phyloP scores from a whole-genome alignment of 1,140 invertebrate species.

The Pectinophora gossypiella region DNA sequence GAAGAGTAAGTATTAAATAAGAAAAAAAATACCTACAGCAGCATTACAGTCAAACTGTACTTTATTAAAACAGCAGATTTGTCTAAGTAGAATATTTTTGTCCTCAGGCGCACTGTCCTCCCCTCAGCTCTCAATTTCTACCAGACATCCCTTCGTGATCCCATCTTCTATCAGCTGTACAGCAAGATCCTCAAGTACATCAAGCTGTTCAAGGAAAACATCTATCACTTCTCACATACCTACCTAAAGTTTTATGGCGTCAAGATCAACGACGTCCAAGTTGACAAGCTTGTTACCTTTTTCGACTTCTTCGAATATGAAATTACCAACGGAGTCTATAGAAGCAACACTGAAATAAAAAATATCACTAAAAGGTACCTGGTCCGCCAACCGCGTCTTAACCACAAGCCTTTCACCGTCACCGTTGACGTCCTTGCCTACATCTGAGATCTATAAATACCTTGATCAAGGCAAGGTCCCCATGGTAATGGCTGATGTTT shows the following conservation, averaged over 20 bases:
- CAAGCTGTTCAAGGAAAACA: conserved; percentile 75
- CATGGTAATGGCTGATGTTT: conserved; percentile 68
- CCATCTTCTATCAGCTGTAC: conserved; percentile 80
- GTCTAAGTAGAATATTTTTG: background rate
- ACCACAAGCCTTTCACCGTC: conserved; percentile 80
- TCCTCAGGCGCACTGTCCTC: conserved; percentile 48
- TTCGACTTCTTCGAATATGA: conserved; percentile 76
- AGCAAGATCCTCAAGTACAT: conserved; percentile 77
- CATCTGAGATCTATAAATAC: conserved; percentile 76
- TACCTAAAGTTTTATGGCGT: conserved; percentile 76
- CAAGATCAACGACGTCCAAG: conserved; percentile 73
- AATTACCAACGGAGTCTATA: conserved; percentile 63
- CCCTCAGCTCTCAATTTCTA: conserved; percentile 75
- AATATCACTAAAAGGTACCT: conserved; percentile 41
- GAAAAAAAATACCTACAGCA: no score
- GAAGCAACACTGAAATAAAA: conserved; percentile 35
- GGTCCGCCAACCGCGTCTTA: conserved; percentile 77
- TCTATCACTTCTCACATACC: conserved; percentile 78
- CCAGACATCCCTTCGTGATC: conserved; percentile 79
- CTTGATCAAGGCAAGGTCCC: conserved; percentile 74
- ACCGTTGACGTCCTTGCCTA: conserved; percentile 77
- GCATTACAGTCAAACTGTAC: no score
- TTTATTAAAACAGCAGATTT: background rate
- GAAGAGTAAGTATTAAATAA: conserved; percentile 22
- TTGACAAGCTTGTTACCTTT: conserved; percentile 74